Evolutionary conservation across 2,888 invertebrate genomes (phyloP).

Genomic region (Holacanthella duospinosa): DNA sequence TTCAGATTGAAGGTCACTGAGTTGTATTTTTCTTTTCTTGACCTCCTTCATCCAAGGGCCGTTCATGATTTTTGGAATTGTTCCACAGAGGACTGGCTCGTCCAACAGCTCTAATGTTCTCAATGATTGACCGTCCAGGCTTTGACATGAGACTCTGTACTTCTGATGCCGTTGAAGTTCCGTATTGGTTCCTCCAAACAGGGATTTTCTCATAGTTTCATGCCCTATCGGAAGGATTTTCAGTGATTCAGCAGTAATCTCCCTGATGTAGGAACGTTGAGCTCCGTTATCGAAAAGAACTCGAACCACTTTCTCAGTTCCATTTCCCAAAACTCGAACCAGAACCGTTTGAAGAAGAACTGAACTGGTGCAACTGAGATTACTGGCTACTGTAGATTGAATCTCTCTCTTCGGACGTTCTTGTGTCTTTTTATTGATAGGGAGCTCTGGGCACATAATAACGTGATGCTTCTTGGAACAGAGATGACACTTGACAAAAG

Average conservation of each 20-base stretch:
- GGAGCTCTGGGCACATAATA: slow-evolving; percentile 5
- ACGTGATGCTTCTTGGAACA: not conserved
- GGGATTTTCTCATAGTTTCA: slow-evolving; percentile 21
- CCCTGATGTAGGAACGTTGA: slow-evolving; percentile 33
- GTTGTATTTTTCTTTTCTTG: not conserved
- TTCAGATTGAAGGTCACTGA: not conserved
- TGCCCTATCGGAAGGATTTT: slow-evolving; percentile 21
- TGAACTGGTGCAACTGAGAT: not conserved
- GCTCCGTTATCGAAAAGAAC: slow-evolving; percentile 36
- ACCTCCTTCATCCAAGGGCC: not conserved
- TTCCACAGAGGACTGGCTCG: too few species aligned
- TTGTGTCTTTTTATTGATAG: not conserved
- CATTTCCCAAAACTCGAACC: slow-evolving; percentile 22
- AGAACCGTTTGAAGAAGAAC: slow-evolving; percentile 29
- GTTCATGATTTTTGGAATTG: not conserved
- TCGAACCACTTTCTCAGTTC: slow-evolving; percentile 12
- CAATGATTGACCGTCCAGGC: not conserved
- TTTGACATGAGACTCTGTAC: not conserved
- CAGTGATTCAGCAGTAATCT: slow-evolving; percentile 23
- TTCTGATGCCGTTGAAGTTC: not conserved
- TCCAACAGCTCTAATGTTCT: too few species aligned
- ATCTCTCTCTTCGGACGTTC: not conserved
- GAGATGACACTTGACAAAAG: not conserved
- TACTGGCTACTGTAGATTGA: not conserved
- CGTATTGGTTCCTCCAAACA: slow-evolving; percentile 26